These are phyloP conservation scores for Chelidonichthys spinosus DNA, from an alignment of 2,797 vertebrate genomes.

Conservation along the genomic window DNA sequence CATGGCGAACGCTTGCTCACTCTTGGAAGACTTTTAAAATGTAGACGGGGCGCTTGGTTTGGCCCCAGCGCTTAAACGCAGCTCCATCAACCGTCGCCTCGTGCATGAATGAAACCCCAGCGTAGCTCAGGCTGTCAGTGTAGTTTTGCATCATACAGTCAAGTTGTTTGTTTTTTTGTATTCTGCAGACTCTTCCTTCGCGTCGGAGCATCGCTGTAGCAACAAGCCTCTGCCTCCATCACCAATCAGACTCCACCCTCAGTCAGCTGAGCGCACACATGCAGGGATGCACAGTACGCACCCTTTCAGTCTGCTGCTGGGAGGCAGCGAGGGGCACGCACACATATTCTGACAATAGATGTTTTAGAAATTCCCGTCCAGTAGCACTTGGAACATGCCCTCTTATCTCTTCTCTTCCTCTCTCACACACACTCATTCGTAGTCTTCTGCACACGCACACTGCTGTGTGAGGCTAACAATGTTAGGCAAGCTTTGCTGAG, in stretches of 20 bases:
- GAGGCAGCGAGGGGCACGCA: constrained; percentile 12
- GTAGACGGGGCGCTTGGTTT: constrained; percentile 10
- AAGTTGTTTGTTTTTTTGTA: constrained; percentile 7
- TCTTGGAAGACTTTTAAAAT: constrained; percentile 21
- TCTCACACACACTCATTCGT: constrained; percentile 31
- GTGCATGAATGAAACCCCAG: constrained; percentile 29
- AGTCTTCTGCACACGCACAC: constrained; percentile 53
- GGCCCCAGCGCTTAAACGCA: background rate
- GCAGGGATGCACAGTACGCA: constrained; percentile 23
- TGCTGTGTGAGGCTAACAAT: constrained; percentile 66
- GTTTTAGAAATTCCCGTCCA: constrained; percentile 50
- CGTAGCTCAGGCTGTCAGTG: constrained; percentile 18
- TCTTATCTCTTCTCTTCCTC: constrained; percentile 41
- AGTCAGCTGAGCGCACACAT: constrained; percentile 51
- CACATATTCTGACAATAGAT: constrained; percentile 44
- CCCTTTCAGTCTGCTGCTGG: constrained; percentile 19
- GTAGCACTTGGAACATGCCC: constrained; percentile 49
- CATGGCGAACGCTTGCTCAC: constrained; percentile 25
- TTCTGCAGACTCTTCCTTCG: constrained; percentile 43
- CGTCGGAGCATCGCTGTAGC: constrained; percentile 69
- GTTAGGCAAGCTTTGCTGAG: constrained; percentile 76
- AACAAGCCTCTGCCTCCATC: constrained; percentile 65
- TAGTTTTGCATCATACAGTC: constrained; percentile 27
- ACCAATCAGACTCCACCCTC: constrained; percentile 61
- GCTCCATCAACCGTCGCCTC: constrained; percentile 9